These are phyloP conservation scores for Hoplostethus mediterraneus DNA, from an alignment of 2,797 vertebrate genomes.

Conservation along the genomic window DNA sequence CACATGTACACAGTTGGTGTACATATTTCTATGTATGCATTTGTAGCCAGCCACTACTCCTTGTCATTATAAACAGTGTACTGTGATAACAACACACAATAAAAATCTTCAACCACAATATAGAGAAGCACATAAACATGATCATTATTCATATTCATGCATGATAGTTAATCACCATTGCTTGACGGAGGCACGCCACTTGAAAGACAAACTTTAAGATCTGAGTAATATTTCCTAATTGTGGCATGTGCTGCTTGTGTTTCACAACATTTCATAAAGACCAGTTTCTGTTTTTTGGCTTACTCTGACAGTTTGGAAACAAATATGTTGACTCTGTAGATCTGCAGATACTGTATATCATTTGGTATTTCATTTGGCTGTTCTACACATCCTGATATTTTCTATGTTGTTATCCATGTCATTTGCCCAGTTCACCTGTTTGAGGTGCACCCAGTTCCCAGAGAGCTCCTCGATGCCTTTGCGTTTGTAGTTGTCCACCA, in stretches of 20 bases:
- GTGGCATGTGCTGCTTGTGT: constrained; percentile 12
- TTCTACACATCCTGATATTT: not conserved
- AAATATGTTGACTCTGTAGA: not conserved
- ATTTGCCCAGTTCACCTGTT: constrained; percentile 85
- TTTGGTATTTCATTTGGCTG: no score
- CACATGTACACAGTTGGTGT: no score
- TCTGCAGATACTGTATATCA: no score
- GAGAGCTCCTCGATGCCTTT: constrained; percentile 93
- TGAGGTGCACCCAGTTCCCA: constrained; percentile 90
- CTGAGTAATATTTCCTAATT: constrained; percentile 53
- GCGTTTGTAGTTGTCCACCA: constrained; percentile 93
- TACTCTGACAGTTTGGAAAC: not conserved
- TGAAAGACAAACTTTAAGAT: constrained; percentile 9
- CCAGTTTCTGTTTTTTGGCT: not conserved
- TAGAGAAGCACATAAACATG: no score
- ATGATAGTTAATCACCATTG: not conserved
- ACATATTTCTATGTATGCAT: no score
- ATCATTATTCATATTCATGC: no score
- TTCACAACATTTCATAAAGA: constrained; percentile 1
- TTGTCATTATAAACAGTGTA: no score
- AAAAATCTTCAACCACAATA: no score
- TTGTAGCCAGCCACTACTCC: no score
- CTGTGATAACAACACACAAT: no score
- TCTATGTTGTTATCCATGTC: not conserved
- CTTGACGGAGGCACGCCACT: not conserved